A percentile compares a stretch with the other conserved stretches of the same genome.
Evolutionary conservation across 1,140 invertebrate genomes (phyloP).

Genomic region (Papilio glaucus): DNA sequence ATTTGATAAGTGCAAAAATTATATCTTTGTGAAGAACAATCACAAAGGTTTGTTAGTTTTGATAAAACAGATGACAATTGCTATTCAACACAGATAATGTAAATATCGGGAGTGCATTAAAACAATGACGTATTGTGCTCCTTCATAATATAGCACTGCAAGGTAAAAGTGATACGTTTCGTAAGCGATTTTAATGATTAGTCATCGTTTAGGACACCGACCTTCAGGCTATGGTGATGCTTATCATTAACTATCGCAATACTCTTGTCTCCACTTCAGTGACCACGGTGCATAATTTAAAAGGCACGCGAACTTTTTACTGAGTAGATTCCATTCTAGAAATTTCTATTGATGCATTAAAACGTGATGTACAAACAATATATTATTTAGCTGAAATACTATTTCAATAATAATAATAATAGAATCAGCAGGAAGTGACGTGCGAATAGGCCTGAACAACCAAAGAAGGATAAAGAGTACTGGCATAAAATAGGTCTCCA

Average conservation of each 20-base stretch:
- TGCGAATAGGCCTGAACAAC: too few species aligned
- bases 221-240: background rate
- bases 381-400: too few species aligned
- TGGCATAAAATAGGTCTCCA: too few species aligned
- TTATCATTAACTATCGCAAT: background rate
- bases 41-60: too few species aligned
- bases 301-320: constrained; percentile 12
- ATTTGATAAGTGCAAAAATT: too few species aligned
- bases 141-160: background rate
- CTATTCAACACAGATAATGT: background rate
- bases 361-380: background rate
- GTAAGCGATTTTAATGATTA: background rate
- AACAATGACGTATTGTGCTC: background rate
- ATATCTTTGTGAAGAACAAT: too few species aligned
- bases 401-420: too few species aligned
- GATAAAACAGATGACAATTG: too few species aligned
- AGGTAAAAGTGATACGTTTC: background rate
- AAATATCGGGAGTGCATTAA: background rate
- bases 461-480: too few species aligned
- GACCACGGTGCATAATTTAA: constrained; percentile 9
- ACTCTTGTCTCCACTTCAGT: constrained; percentile 12
- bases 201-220: constrained; percentile 7
- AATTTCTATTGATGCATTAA: background rate
- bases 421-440: too few species aligned
- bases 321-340: background rate